Conservation (phyloP, 2,113 vertebrate genomes). For the Mugil cephalus region DNA sequence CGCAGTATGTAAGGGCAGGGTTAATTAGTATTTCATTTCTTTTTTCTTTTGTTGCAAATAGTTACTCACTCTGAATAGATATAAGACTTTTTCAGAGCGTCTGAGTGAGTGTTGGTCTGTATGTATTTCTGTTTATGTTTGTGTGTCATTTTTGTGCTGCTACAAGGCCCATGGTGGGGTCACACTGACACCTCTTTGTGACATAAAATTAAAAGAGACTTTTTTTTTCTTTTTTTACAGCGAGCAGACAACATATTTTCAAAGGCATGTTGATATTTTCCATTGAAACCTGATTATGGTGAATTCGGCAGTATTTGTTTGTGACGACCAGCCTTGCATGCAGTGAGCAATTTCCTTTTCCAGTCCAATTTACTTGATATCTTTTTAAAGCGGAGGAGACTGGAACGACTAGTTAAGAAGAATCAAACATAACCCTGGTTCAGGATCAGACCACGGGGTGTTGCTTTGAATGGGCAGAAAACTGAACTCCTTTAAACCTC, state of each 20-base stretch:
- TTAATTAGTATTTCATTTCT: background rate
- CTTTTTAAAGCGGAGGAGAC: slow-evolving; percentile 35
- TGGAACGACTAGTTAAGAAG: slow-evolving; percentile 37
- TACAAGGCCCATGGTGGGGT: slow-evolving; percentile 12
- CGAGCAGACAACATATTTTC: too few relatives aligned
- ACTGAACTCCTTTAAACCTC: background rate
- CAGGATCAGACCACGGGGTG: slow-evolving; percentile 8
- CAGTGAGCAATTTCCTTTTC: slow-evolving; percentile 39
- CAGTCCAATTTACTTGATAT: slow-evolving; percentile 37
- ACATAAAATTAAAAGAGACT: too few relatives aligned
- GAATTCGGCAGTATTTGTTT: slow-evolving; percentile 20
- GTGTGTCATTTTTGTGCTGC: slow-evolving; percentile 17
- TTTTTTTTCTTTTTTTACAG: too few relatives aligned
- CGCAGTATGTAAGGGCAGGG: background rate
- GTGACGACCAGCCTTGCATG: slow-evolving; percentile 8
- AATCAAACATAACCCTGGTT: slow-evolving; percentile 5
- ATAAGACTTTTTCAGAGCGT: background rate
- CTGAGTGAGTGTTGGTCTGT: background rate
- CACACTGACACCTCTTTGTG: slow-evolving; percentile 35
- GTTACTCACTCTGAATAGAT: slow-evolving; percentile 8
- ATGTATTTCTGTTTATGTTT: slow-evolving; percentile 11
- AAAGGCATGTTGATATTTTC: background rate
- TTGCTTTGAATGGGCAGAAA: slow-evolving; percentile 8
- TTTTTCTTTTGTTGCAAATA: background rate
- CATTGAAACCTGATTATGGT: slow-evolving; percentile 2